Conservation (phyloP, 2,113 vertebrate species). For the Synodontis membranacea region DNA sequence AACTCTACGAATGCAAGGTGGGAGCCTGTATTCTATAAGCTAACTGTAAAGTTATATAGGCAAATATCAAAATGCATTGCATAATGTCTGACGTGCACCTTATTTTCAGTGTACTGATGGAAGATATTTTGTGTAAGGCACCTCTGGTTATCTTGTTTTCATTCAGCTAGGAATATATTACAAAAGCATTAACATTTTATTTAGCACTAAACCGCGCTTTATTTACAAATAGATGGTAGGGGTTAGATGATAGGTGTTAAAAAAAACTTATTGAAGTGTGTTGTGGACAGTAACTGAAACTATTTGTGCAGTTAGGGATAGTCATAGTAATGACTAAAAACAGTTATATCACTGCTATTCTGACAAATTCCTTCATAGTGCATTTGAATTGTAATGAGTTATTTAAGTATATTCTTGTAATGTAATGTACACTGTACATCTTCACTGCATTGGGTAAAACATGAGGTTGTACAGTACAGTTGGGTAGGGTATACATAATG, state of each 20-base stretch:
- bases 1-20: slow-evolving; percentile 96
- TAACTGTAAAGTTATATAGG: not conserved
- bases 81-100: too few relatives aligned
- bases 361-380: not conserved
- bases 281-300: not conserved
- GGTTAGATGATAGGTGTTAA: too few relatives aligned
- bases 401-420: not conserved
- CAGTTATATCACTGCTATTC: not conserved
- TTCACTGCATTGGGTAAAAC: not conserved
- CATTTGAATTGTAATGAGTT: not conserved
- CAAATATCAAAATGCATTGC: not conserved
- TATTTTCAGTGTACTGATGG: not conserved
- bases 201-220: not conserved
- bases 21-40: not conserved
- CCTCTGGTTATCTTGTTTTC: not conserved
- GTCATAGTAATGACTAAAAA: not conserved
- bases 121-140: not conserved
- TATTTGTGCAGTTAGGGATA: not conserved
- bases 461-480: not conserved
- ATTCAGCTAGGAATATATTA: not conserved
- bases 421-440: not conserved
- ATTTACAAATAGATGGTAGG: not conserved
- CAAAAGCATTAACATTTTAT: not conserved
- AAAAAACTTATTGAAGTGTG: too few relatives aligned
- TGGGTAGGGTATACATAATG: not conserved